Percentiles rank a stretch among this genome's conserved stretches.
Conservation (phyloP, 2,888 invertebrate species). For the Camponotus fellah region DNA sequence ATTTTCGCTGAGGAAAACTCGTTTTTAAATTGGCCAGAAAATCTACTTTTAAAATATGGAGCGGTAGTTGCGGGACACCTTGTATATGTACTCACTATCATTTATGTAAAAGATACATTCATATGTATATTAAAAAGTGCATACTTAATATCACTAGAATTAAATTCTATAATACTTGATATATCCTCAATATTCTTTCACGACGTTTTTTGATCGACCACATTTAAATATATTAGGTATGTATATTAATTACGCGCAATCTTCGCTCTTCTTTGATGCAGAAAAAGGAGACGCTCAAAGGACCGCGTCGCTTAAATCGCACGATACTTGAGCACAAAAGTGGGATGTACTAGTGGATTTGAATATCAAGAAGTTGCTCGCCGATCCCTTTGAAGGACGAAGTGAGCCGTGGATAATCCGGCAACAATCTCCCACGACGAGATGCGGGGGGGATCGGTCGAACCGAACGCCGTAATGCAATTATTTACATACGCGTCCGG, state of each 20-base stretch:
- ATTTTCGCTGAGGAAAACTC: no score
- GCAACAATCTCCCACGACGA: slow-evolving; percentile 76
- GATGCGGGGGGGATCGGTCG: slow-evolving; percentile 62
- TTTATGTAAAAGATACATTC: no score
- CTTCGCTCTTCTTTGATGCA: not conserved
- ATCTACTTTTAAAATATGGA: no score
- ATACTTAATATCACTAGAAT: not conserved
- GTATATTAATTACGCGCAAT: not conserved
- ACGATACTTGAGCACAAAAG: slow-evolving; percentile 40
- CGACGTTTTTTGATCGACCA: not conserved
- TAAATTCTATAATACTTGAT: not conserved
- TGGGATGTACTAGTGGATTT: slow-evolving; percentile 60
- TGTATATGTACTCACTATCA: not conserved
- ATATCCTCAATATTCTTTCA: not conserved
- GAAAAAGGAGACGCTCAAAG: not conserved
- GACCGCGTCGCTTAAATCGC: not conserved
- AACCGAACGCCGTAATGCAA: slow-evolving; percentile 78
- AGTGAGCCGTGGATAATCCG: slow-evolving; percentile 77
- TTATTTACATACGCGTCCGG: slow-evolving; percentile 82
- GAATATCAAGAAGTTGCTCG: slow-evolving; percentile 75
- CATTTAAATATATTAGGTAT: not conserved
- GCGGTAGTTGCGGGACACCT: no score
- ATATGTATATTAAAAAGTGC: not conserved
- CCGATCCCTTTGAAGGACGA: slow-evolving; percentile 73
- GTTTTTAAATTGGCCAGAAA: no score